Percentiles rank a stretch among this genome's conserved stretches.
Conservation (phyloP, 2,113 vertebrate genomes). For the Pteropus alecto region DNA sequence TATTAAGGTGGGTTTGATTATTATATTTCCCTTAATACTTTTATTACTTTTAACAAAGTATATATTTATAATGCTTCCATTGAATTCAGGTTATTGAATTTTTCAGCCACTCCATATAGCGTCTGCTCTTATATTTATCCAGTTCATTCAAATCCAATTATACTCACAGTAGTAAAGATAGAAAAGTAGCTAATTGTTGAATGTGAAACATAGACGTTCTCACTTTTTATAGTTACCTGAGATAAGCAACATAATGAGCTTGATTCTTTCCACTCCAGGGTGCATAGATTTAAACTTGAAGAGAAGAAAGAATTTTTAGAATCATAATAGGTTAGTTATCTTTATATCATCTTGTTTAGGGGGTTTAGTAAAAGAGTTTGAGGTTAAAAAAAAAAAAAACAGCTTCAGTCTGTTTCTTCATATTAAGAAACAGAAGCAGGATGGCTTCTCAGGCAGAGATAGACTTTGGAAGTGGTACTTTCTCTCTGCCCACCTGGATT, state of each 20-base stretch:
- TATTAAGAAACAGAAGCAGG: neutral
- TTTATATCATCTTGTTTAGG: neutral
- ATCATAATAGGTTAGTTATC: neutral
- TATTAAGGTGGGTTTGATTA: neutral
- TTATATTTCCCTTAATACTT: neutral
- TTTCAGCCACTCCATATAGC: neutral
- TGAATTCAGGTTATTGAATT: slow-evolving; percentile 16
- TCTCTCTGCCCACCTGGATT: neutral
- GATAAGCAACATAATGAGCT: slow-evolving; percentile 54
- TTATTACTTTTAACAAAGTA: slow-evolving; percentile 19
- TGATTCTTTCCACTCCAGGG: slow-evolving; percentile 35
- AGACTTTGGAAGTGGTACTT: neutral
- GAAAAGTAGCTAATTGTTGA: slow-evolving; percentile 54
- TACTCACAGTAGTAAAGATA: slow-evolving; percentile 54
- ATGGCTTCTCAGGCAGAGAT: neutral
- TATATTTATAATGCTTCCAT: neutral
- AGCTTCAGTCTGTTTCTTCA: neutral
- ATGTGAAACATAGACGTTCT: slow-evolving; percentile 25
- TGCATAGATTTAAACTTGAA: neutral
- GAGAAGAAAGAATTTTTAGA: slow-evolving; percentile 7
- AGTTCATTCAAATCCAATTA: slow-evolving; percentile 65
- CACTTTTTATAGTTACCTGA: slow-evolving; percentile 29
- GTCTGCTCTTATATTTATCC: slow-evolving; percentile 43
- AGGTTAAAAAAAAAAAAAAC: neutral
- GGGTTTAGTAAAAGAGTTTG: neutral